Percentiles rank a stretch among this genome's conserved stretches.
Conservation (phyloP, 2,888 invertebrate species). For the Agrochola lychnidis region DNA sequence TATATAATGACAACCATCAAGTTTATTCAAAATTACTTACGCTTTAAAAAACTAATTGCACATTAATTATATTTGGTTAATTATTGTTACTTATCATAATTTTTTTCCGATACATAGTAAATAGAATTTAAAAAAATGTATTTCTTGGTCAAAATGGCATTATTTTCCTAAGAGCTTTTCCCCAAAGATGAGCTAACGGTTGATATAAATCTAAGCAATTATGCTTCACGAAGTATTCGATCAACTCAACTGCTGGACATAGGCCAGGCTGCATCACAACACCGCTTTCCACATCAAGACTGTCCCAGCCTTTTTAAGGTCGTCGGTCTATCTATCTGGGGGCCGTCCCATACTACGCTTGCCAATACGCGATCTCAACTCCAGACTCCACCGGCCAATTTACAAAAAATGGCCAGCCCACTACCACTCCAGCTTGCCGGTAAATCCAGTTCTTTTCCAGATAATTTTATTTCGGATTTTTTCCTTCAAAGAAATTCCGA, state of each 20-base stretch:
- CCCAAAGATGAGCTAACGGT: not conserved
- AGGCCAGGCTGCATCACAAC: not conserved
- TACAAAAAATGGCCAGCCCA: not conserved
- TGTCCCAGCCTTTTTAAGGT: not conserved
- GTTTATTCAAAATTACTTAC: constrained; percentile 42
- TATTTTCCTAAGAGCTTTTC: not conserved
- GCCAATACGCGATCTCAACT: not conserved
- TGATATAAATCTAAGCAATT: not conserved
- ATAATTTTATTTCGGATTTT: not conserved
- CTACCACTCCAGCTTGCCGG: not conserved
- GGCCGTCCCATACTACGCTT: not conserved
- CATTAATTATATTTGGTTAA: constrained; percentile 21
- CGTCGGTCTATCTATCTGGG: not conserved
- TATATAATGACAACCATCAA: constrained; percentile 8
- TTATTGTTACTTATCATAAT: constrained; percentile 2
- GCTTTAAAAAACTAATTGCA: constrained; percentile 29
- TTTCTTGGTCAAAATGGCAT: not conserved
- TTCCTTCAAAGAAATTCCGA: not conserved
- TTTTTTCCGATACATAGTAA: not conserved
- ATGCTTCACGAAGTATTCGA: not conserved
- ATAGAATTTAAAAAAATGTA: not conserved
- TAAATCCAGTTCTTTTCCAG: too few relatives aligned
- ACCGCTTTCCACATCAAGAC: not conserved
- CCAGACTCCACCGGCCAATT: not conserved
- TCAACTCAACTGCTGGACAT: not conserved